Evolutionary conservation across 1,140 invertebrate genomes (phyloP), one percentile per base, ranked within the genome.

Genomic region (Drosophila burlai): DNA sequence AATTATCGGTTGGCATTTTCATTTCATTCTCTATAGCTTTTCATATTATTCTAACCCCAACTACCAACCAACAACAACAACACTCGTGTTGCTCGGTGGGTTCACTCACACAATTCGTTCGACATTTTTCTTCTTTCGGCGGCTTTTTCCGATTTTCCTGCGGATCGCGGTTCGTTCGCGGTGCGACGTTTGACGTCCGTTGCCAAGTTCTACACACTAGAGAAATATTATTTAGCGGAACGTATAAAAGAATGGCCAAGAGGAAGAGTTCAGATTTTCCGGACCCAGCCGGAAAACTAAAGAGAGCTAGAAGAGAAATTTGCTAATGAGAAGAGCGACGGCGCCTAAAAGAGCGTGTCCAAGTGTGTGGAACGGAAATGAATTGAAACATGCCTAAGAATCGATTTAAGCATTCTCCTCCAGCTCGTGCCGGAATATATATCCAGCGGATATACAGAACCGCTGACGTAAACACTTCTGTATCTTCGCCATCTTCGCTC

Each of bases 141-240:
- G 54, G 36, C 24, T 24, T 26, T 64, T 62, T 69, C 24, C 49
- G 38, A 13, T 75, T 58, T 52, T 75, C 76, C 65, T 57, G 54
- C 65, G 66, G 72, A 80, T 76, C 55, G 55, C 55, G 55, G 36
- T 45, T 66, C 63, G 63, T 49, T 80, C 75, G 83, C 76, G 68
- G 72, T 83, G 83, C 76, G 75, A 69, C 80, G 80, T 77, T 75
- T 50, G 82, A 64, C 76, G 72, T 75, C 81, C 85, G 85, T 82
- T 90, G 85, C 85, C 85, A 90, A 90, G 78, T 84, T 90, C 83
- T 89, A 79, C 80, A 90, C 85, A 81, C 83, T 83, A 87, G 83
- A 68, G 80, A 89, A 90, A 81, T 89, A 89, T 81, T 89, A 83
- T 87, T 81, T 80, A 50, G 63, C 72, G 58, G 63, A 55, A 68